phyloP scores from a whole-genome alignment of 2,888 invertebrate species.

The Lochmaea capreae region DNA sequence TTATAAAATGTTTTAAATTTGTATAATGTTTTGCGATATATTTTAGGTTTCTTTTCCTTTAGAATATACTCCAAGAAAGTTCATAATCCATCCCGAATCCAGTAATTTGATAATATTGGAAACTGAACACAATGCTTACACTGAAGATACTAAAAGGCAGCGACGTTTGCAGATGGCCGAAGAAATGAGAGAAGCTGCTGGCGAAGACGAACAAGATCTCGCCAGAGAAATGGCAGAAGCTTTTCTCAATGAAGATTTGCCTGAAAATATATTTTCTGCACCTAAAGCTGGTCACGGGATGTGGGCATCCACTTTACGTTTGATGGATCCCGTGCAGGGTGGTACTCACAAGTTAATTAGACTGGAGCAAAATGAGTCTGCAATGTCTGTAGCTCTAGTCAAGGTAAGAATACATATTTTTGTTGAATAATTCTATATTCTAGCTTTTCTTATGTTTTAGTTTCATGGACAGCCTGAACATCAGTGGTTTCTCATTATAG shows the following conservation, averaged over 20 bases:
- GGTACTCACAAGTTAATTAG: conserved; percentile 75
- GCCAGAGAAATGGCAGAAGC: conserved; percentile 98
- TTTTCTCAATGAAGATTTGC: conserved; percentile 92
- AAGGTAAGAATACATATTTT: conserved; percentile 46
- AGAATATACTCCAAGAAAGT: conserved; percentile 95
- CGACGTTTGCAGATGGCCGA: conserved; percentile 96
- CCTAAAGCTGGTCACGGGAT: conserved; percentile 95
- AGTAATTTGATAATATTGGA: conserved; percentile 92
- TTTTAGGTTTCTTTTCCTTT: conserved; percentile 81
- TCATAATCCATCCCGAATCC: conserved; percentile 92
- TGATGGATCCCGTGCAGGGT: conserved; percentile 87
- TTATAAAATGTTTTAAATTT: background rate
- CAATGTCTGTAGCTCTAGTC: conserved; percentile 83
- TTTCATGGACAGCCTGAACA: conserved; percentile 64
- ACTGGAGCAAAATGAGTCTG: conserved; percentile 96
- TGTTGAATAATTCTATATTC: background rate
- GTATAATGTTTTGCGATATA: background rate
- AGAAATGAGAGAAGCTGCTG: conserved; percentile 97
- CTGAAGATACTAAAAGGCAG: conserved; percentile 94
- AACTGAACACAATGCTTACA: conserved; percentile 98
- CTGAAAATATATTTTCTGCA: conserved; percentile 94
- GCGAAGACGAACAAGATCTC: conserved; percentile 93
- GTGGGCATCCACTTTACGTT: conserved; percentile 94
- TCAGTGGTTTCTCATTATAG: conserved; percentile 79
- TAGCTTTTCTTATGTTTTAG: conserved; percentile 22